Evolutionary conservation across 53 echinoderm and acorn worm genomes (phyloP), one percentile per base, ranked within the genome.

Genomic region (Stichopus horrens): DNA sequence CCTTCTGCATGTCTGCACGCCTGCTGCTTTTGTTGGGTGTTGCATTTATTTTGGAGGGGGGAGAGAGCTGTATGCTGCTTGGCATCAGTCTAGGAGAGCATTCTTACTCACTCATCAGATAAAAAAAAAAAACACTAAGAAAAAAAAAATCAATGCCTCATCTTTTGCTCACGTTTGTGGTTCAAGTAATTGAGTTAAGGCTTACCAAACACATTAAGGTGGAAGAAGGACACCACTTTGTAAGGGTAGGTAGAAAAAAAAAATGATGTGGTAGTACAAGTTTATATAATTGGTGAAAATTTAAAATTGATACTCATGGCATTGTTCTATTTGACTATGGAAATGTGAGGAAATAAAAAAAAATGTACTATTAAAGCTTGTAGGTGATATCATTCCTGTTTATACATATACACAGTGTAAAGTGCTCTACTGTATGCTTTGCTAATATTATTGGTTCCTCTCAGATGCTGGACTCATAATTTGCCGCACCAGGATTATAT

Each of bases 111-210:
- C 51, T 57, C 56, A 37, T 57, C 21, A 8, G 18, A 37, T 13
- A 5, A 63, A 63, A 13, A 18, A 71, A 71, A 67, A 67, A 16
- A 66, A 68, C n/a, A 11, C 6, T 68, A 79, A 79, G 16, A 79
- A 6, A 55, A 21, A 80, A 22, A 80, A 80, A 80, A 80, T 80
- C 80, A 80, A 80, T 80, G 80, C 20, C 56, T 80, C 56, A 80
- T 80, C 80, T 80, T 80, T 80, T 80, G 80, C 80, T 55, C 80
- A 80, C 80, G 80, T 80, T 80, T 80, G 57, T 55, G 57, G 80
- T 19, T 21, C 8, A 20, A 37, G 56, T 80, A 80, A 80, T 80
- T 80, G 55, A 80, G 80, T 80, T 80, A 80, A 80, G 57, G 80
- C 56, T 57, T 80, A 80, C 80, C 57, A 57, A 80, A 80, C 80